These are phyloP conservation scores for honey bee (Apis mellifera) DNA, from an alignment of 1,140 invertebrate genomes.

Conservation along the genomic window DNA sequence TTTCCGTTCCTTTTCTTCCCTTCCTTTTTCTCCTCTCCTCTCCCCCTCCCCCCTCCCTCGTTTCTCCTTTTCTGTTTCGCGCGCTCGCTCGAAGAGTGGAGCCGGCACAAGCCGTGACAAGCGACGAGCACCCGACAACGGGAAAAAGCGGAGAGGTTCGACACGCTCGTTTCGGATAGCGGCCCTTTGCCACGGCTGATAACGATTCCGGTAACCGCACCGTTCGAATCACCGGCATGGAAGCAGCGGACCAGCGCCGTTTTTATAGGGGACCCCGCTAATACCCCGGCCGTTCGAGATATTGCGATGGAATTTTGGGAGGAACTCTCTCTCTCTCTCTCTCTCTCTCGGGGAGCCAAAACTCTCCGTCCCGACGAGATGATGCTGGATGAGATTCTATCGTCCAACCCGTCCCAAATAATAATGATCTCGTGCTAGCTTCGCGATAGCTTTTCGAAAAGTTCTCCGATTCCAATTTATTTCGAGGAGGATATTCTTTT, in stretches of 20 bases:
- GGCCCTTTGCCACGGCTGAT: slow-evolving; percentile 44
- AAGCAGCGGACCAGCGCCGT: background rate
- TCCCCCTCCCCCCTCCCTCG: background rate
- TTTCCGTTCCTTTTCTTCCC: background rate
- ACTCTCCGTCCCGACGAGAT: background rate
- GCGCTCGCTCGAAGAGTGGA: slow-evolving; percentile 26
- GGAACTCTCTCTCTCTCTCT: too few species aligned
- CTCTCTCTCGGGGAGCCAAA: too few species aligned
- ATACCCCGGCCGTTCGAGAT: slow-evolving; percentile 8
- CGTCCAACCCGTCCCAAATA: background rate
- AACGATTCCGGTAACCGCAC: slow-evolving; percentile 30
- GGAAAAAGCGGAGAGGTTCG: slow-evolving; percentile 31
- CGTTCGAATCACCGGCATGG: slow-evolving; percentile 10
- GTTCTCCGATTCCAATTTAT: too few species aligned
- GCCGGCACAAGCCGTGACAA: slow-evolving; percentile 32
- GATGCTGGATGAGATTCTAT: background rate
- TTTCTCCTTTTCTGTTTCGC: slow-evolving; percentile 42
- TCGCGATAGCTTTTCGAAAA: too few species aligned
- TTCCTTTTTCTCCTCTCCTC: background rate
- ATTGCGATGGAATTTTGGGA: slow-evolving; percentile 9
- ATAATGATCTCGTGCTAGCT: too few species aligned
- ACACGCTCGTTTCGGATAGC: slow-evolving; percentile 54
- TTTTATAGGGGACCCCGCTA: slow-evolving; percentile 8
- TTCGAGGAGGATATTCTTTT: too few species aligned
- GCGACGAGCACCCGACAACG: slow-evolving; percentile 43